Evolutionary conservation across 23 tunicate species (phyloP).

Genomic region (Styela clava): DNA sequence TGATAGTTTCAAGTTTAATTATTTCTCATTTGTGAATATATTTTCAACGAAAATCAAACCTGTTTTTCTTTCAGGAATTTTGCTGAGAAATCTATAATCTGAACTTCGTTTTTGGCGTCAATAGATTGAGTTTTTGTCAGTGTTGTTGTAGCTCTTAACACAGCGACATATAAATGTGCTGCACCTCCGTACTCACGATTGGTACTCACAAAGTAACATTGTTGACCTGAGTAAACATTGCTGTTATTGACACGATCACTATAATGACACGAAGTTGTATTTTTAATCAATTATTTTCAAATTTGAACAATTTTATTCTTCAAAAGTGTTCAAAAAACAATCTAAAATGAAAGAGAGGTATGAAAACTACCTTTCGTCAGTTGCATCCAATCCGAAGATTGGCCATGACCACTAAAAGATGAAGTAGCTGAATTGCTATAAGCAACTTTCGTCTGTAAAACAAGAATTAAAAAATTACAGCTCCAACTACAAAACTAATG

Average conservation of each 20-base stretch:
- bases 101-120: constrained; percentile 40
- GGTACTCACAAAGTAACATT: constrained; percentile 25
- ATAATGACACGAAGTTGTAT: too few relatives aligned
- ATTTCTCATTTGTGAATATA: too few relatives aligned
- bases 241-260: too few relatives aligned
- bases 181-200: constrained; percentile 16
- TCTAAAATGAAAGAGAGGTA: too few relatives aligned
- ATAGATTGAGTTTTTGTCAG: constrained; percentile 21
- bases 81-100: constrained; percentile 30
- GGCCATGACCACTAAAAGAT: neutral
- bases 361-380: neutral
- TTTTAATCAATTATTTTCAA: too few relatives aligned
- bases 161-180: constrained; percentile 37
- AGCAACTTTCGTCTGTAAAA: constrained; percentile 19
- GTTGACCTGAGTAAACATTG: constrained; percentile 35
- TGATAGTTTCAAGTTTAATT: too few relatives aligned
- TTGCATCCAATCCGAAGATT: constrained; percentile 15
- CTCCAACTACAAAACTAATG: too few relatives aligned
- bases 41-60: too few relatives aligned
- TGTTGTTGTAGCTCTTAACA: constrained; percentile 28
- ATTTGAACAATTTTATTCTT: too few relatives aligned
- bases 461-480: neutral
- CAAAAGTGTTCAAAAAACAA: too few relatives aligned
- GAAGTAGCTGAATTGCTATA: neutral
- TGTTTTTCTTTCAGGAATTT: constrained; percentile 24